These are phyloP conservation scores for Benitochromis conjunctus DNA, from an alignment of 2,113 vertebrate genomes.

Conservation along the genomic window DNA sequence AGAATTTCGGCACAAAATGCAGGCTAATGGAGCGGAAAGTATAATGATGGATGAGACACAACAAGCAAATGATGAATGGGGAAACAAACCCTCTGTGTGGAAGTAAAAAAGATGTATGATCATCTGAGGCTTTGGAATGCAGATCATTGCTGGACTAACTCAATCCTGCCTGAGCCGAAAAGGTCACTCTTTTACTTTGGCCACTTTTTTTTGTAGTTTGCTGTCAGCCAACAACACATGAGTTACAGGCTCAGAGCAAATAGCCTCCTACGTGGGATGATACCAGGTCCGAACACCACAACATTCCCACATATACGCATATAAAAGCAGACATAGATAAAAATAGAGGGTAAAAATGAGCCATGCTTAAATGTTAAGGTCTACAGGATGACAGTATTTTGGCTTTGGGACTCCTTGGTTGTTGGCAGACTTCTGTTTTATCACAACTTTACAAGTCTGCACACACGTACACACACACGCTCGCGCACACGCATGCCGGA, in stretches of 20 bases:
- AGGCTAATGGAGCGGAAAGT: slow-evolving; percentile 1
- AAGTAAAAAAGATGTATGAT: background rate
- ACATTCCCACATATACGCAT: background rate
- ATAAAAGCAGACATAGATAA: background rate
- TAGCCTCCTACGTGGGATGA: background rate
- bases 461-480: background rate
- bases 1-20: background rate
- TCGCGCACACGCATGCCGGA: background rate
- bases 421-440: background rate
- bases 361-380: background rate
- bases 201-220: background rate
- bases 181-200: background rate
- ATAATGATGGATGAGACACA: background rate
- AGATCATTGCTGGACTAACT: background rate
- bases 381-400: background rate
- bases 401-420: background rate
- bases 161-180: background rate
- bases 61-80: background rate
- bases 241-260: background rate
- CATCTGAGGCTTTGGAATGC: background rate
- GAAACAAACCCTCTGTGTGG: background rate
- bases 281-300: background rate
- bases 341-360: background rate
- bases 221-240: background rate
- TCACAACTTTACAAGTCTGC: background rate